Evolutionary conservation across 1,140 invertebrate genomes (phyloP).

Genomic region (Battus philenor): DNA sequence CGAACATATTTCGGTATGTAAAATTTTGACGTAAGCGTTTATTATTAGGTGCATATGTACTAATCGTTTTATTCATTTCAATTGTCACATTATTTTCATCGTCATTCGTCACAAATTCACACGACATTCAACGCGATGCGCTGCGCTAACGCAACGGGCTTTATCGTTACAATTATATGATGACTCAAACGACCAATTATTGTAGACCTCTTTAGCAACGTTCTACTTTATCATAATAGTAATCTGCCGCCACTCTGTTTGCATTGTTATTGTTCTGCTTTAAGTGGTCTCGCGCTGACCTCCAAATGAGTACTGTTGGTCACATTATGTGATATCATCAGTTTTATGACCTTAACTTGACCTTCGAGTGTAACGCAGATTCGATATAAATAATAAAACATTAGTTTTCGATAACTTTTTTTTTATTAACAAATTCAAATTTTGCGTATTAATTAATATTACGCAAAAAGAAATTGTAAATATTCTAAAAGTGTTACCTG

Average conservation of each 20-base stretch:
- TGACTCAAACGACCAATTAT: constrained; percentile 14
- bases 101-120: constrained; percentile 16
- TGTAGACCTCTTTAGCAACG: constrained; percentile 13
- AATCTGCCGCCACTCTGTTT: background rate
- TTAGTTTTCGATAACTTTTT: no score
- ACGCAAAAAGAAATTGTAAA: no score
- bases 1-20: no score
- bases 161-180: constrained; percentile 14
- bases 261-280: constrained; percentile 16
- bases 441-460: no score
- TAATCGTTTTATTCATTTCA: constrained; percentile 4
- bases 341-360: constrained; percentile 28
- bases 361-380: constrained; percentile 38
- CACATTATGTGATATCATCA: constrained; percentile 37
- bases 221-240: background rate
- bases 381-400: constrained; percentile 2
- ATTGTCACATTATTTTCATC: constrained; percentile 11
- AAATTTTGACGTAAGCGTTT: no score
- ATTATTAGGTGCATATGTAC: no score
- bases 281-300: constrained; percentile 20
- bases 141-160: constrained; percentile 1
- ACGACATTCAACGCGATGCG: constrained; percentile 4
- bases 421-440: no score
- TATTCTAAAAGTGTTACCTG: no score
- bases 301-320: constrained; percentile 21